These are phyloP conservation scores for Chrysolina oricalcia DNA, from an alignment of 2,888 invertebrate species.

Conservation along the genomic window DNA sequence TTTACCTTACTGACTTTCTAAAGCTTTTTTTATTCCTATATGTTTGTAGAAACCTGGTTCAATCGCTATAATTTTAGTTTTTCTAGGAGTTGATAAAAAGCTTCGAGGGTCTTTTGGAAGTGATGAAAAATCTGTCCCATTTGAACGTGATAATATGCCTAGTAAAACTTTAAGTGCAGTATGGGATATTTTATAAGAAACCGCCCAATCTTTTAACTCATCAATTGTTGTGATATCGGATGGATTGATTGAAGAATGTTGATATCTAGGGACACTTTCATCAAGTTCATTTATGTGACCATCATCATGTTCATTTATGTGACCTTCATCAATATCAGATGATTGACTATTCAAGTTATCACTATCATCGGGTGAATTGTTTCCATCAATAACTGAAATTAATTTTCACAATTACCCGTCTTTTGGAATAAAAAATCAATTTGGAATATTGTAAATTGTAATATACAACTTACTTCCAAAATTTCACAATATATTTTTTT, in stretches of 20 bases:
- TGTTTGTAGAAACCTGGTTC: neutral
- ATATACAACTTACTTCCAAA: neutral
- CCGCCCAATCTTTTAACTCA: neutral
- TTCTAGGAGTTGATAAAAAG: neutral
- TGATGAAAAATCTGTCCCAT: neutral
- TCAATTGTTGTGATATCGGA: neutral
- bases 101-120: neutral
- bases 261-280: neutral
- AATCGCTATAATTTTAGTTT: neutral
- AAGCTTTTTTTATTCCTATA: conserved; percentile 1
- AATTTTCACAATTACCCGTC: neutral
- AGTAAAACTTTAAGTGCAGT: neutral
- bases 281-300: neutral
- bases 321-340: neutral
- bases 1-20: neutral
- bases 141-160: conserved; percentile 1
- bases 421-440: neutral
- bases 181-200: neutral
- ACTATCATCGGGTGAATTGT: neutral
- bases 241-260: neutral
- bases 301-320: neutral
- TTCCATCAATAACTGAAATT: neutral
- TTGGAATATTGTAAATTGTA: neutral
- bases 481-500: neutral
- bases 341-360: neutral